Conservation (phyloP, 92 coral and sea anemone species). For the Paramuricea clavata region DNA sequence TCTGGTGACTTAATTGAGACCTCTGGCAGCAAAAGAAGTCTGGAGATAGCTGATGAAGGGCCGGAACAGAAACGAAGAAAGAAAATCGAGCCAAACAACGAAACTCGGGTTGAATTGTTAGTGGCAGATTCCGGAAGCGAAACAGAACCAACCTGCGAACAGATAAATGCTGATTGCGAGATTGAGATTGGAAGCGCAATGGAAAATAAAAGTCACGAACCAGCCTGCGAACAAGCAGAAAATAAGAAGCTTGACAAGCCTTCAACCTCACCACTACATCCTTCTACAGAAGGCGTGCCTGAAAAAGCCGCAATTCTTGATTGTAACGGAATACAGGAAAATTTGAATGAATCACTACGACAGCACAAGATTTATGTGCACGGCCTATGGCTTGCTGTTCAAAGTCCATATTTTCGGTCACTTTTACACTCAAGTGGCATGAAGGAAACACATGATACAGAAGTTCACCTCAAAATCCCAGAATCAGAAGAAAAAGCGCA, state of each 20-base stretch:
- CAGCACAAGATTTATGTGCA: neutral
- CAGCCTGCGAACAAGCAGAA: neutral
- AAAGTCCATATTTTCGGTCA: neutral
- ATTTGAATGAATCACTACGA: neutral
- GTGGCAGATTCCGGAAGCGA: neutral
- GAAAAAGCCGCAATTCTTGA: too few relatives aligned
- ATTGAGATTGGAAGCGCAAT: neutral
- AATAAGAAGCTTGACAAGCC: neutral
- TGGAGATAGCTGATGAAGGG: neutral
- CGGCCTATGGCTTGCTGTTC: neutral
- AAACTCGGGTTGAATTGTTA: neutral
- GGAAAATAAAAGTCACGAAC: neutral
- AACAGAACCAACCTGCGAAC: neutral
- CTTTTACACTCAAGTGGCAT: neutral
- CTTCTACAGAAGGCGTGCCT: neutral
- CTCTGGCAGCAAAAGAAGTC: neutral
- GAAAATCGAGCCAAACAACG: neutral
- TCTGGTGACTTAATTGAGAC: neutral
- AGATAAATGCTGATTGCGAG: neutral
- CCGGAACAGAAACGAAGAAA: neutral
- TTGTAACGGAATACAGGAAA: neutral
- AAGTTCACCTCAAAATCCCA: neutral
- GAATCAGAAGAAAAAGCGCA: neutral
- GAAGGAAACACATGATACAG: neutral
- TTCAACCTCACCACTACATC: neutral